Percentiles rank a stretch among this genome's conserved stretches.
These are phyloP conservation scores for Thalassarche chlororhynchos DNA, from an alignment of 2,113 vertebrate genomes.

Conservation along the genomic window DNA sequence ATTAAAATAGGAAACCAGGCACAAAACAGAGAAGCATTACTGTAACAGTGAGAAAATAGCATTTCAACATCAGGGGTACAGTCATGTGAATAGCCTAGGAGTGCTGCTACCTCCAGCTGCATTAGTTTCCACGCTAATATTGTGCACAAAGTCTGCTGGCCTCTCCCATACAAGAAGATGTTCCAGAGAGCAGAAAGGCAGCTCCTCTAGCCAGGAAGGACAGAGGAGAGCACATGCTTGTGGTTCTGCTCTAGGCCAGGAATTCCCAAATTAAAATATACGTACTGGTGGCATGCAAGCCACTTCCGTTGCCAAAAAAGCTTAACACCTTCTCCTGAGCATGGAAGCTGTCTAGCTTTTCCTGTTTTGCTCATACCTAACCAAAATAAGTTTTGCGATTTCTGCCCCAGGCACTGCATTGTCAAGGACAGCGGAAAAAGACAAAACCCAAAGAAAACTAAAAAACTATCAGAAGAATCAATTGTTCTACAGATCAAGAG, in stretches of 20 bases:
- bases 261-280: not conserved
- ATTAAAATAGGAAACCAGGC: not conserved
- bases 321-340: not conserved
- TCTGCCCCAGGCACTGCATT: not conserved
- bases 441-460: not conserved
- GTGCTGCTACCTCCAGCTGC: not conserved
- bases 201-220: not conserved
- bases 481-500: not conserved
- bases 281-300: not conserved
- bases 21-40: not conserved
- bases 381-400: not conserved
- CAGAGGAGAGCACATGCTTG: not conserved
- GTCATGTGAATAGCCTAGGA: not conserved
- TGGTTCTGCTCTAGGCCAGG: constrained; percentile 9
- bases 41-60: not conserved
- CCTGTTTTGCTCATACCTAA: not conserved
- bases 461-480: not conserved
- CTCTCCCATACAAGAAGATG: not conserved
- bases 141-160: not conserved
- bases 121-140: not conserved
- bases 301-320: not conserved
- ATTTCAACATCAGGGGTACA: not conserved
- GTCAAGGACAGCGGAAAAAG: not conserved
- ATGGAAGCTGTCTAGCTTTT: not conserved
- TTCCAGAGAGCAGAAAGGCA: not conserved